These are phyloP conservation scores for Dasypolia templi DNA, from an alignment of 2,888 invertebrate genomes.

Conservation along the genomic window DNA sequence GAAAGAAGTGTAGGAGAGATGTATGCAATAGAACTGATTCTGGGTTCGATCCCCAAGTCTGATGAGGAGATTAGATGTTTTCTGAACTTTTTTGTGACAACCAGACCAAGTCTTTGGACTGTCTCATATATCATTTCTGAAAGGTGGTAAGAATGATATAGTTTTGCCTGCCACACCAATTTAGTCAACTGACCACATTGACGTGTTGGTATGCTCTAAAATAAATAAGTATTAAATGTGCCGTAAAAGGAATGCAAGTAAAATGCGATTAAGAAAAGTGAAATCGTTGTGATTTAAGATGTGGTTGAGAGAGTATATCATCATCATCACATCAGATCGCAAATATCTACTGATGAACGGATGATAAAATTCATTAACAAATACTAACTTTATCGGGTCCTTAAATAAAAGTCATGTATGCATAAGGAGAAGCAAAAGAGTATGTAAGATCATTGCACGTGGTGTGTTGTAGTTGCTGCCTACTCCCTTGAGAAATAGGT, in stretches of 20 bases:
- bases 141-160: background rate
- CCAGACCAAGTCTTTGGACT: background rate
- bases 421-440: conserved; percentile 13
- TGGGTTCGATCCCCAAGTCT: conserved; percentile 23
- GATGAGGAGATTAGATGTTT: background rate
- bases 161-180: background rate
- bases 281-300: conserved; percentile 27
- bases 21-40: background rate
- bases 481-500: conserved; percentile 16
- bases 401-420: conserved; percentile 16
- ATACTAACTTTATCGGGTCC: conserved; percentile 12
- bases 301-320: conserved; percentile 24
- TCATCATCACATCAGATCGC: conserved; percentile 30
- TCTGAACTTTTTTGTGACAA: background rate
- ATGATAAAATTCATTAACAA: conserved; percentile 6
- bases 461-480: conserved; percentile 48
- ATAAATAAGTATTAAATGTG: background rate
- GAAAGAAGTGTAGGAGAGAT: conserved; percentile 2
- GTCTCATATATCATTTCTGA: background rate
- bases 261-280: background rate
- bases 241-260: background rate
- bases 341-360: conserved; percentile 8
- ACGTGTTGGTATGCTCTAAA: background rate
- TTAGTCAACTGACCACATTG: background rate
- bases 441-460: conserved; percentile 57